Evolutionary conservation across 23 tunicate species (phyloP), one percentile per base, ranked within the genome.

Genomic region (Aplidium turbinatum): DNA sequence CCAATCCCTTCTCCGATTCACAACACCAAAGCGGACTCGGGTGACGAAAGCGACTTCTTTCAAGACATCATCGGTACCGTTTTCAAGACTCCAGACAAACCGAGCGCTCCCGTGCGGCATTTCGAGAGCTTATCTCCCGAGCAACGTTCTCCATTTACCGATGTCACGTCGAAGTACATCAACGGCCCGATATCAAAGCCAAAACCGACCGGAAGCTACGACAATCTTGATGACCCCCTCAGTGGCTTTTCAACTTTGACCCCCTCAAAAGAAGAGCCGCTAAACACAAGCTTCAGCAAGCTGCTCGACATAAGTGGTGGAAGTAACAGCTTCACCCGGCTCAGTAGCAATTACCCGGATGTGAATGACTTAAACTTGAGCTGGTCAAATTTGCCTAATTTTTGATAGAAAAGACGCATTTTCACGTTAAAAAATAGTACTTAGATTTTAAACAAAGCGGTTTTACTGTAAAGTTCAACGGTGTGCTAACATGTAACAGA

Each of bases 201-300:
- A 9, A 60, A 29, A 60, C 13, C 30, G 5, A 25, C 9, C 35
- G 67, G 67, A 25, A 38, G 31, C 13, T 26, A 38, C 35, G 61
- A 40, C 28, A 57, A 47, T 29, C 55, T 33, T n/a, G 34, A 33
- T 51, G 60, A 38, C 24, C 19, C 60, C 5, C 4, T 33, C 36
- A 47, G 31, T 13, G 0, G 38, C 7, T 16, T 75, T 56, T 27
- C 56, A 4, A 35, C 54, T 22, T 20, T 35, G 7, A 47, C 40
- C 22, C 85, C 85, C 19, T 29, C 61, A 21, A 72, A 73, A 47
- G 71, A 39, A 1, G 77, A 77, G 52, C 67, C 82, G 2, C 46
- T 87, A 11, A 83, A 87, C 71, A 80, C 65, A 52, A 87, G 94
- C 52, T 87, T 87, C 63, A 73, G 81, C 39, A 87, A 87, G 47